These are phyloP conservation scores for Spinus pinus DNA, from an alignment of 2,797 vertebrate genomes.

Conservation along the genomic window DNA sequence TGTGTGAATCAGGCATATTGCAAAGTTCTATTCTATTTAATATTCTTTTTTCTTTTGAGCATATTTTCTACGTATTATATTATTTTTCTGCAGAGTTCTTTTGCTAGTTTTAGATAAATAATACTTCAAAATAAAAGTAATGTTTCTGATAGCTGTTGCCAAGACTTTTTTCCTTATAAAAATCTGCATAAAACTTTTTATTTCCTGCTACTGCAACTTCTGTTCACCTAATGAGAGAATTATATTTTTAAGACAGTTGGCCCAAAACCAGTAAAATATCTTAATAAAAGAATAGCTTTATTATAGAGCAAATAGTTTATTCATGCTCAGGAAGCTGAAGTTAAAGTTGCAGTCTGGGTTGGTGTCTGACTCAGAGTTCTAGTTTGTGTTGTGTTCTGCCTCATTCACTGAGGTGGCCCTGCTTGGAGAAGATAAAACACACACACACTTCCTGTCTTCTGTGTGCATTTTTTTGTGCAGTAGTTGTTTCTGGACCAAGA, in stretches of 20 bases:
- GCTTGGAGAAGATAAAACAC: conserved; percentile 49
- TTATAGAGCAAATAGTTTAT: conserved; percentile 48
- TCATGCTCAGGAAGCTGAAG: conserved; percentile 58
- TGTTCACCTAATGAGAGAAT: conserved; percentile 43
- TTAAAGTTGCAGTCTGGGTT: conserved; percentile 57
- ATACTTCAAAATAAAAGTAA: background rate
- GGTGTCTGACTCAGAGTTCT: conserved; percentile 43
- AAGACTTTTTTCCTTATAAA: conserved; percentile 22
- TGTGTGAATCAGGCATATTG: background rate
- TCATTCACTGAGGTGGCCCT: conserved; percentile 65
- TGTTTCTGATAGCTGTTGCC: background rate
- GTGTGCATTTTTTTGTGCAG: conserved; percentile 20
- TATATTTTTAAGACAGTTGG: conserved; percentile 46
- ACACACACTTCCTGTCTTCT: conserved; percentile 61
- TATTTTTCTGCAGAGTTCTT: conserved; percentile 11
- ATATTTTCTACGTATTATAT: background rate
- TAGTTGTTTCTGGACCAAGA: conserved; percentile 69
- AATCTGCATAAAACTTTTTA: conserved; percentile 26
- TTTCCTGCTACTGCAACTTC: conserved; percentile 34
- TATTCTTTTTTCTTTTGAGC: background rate
- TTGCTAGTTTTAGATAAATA: conserved; percentile 5
- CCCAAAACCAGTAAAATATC: conserved; percentile 19
- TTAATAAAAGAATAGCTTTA: conserved; percentile 23
- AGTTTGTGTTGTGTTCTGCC: conserved; percentile 52
- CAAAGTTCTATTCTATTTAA: background rate